Base-by-base conservation (phyloP, 2,113 vertebrate species). In the Chamaea fasciata region DNA sequence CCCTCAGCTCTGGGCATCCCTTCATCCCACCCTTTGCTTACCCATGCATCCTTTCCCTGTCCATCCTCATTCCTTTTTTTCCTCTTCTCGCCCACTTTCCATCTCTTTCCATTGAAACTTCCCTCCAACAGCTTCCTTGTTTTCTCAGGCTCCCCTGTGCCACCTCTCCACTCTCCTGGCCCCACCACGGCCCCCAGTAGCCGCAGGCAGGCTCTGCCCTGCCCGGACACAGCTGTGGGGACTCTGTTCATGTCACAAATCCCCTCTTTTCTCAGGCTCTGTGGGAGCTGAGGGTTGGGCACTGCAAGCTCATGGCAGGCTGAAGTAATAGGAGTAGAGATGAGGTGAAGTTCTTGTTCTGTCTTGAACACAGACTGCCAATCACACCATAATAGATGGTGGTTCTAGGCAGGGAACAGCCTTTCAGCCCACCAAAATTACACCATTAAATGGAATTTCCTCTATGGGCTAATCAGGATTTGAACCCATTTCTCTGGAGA, bases 281-380 rank as follows among this genome's bases (percentile, higher is more conserved):
- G 87, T 95, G 92, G 60, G 83, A 93, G 86, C 3, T 33, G 70
- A 86, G 71, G 56, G 79, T 85, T 84, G 92, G 94, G 89, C 91
- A 70, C 71, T 15, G 71, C 10, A n/a, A 93, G 80, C 86, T 79
- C 90, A 77, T 80, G 81, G 91, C 93, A 87, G 87, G 53, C 70
- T 89, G 91, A 96, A 96, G 91, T 89, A 96, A 97, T 94, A 95
- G 44, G 56, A 96, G 92, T 63, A 87, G 91, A 90, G 91, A 75
- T 56, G 89, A 94, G 95, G 90, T 96, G 93, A 96, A 95, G 69
- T 94, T 93, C 93, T 92, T 96, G 90, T 95, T 96, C 88, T 93
- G 83, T 50, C 76, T 87, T 85, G 70, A 95, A 89, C 83, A 87
- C 91, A 94, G 95, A 87, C 56, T 95, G 94, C 89, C 95, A 96